Base-by-base conservation (phyloP, 2,888 invertebrate genomes). In the Pseudococcus jackbeardsleyi region DNA sequence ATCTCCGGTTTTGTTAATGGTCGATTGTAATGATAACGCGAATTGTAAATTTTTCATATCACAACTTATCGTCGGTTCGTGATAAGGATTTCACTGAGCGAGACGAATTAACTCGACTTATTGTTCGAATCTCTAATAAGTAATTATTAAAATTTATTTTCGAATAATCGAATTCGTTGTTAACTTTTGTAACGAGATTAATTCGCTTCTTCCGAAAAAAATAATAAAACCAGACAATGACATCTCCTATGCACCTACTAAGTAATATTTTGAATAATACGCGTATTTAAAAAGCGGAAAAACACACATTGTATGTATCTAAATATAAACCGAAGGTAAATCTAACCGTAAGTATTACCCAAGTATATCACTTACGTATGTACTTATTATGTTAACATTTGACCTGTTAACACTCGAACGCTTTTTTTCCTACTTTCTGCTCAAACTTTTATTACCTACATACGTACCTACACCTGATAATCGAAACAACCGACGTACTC, bases 81-180 rank as follows among this genome's bases (percentile, higher is more conserved):
- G 79, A 77, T 33, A 77, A 77, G 9, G 64, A 72, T 39, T 72
- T 33, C 72, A 15, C 15, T 12, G 72, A 17, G 19, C 7, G 17
- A 33, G 72, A 33, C 17, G 33, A 72, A 72, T 33, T 7, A 33
- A 22, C 68, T 33, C 26, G 33, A 46, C 8, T 17, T 82, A 82
- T 82, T 82, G 46, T 82, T 82, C 46, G 12, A 46, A 19, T 4
- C 42, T n/a, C 42, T 0, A 82, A 82, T 15, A 50, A 50, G 48
- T 50, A 79, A 12, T 59, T 59, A 59, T 68, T 77, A 33, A 33
- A 33, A 77, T 77, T 77, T 77, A 79, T 39, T 79, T 79, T 15
- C 19, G n/a, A 79, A 79, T n/a, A 33, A 26, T 79, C 22, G 19
- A 68, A 68, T 26, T 12, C 26, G 26, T 68, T 68, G n/a, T 59